Evolutionary conservation across 2,888 invertebrate genomes (phyloP).

Genomic region (Pachliopta kotzebuea): DNA sequence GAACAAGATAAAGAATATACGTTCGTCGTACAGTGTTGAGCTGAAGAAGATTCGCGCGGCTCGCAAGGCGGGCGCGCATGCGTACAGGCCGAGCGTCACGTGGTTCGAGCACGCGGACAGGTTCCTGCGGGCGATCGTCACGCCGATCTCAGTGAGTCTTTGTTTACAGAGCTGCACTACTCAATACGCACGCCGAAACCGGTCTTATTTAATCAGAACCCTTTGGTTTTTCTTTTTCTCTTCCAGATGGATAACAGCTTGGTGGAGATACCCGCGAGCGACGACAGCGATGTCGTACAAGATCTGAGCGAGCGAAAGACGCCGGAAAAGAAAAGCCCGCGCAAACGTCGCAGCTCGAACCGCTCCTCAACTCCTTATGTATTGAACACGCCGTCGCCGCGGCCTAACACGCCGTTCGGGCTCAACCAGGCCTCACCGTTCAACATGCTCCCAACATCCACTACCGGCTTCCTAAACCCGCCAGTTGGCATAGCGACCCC

Average conservation of each 20-base stretch:
- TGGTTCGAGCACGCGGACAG: slow-evolving; percentile 80
- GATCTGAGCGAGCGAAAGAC: slow-evolving; percentile 73
- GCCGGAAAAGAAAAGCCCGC: slow-evolving; percentile 71
- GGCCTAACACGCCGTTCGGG: slow-evolving; percentile 72
- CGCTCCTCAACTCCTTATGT: slow-evolving; percentile 73
- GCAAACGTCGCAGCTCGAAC: slow-evolving; percentile 72
- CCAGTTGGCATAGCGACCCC: slow-evolving; percentile 75
- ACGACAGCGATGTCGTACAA: slow-evolving; percentile 74
- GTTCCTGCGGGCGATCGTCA: slow-evolving; percentile 78
- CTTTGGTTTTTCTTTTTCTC: slow-evolving; percentile 44
- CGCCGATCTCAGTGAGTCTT: slow-evolving; percentile 75
- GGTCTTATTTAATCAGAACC: slow-evolving; percentile 17
- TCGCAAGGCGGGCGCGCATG: slow-evolving; percentile 77
- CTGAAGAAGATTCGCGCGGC: slow-evolving; percentile 79
- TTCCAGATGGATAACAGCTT: slow-evolving; percentile 70
- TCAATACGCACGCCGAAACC: not conserved
- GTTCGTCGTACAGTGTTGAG: slow-evolving; percentile 77
- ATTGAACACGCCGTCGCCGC: slow-evolving; percentile 71
- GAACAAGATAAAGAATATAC: slow-evolving; percentile 78
- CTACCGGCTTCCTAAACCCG: slow-evolving; percentile 68
- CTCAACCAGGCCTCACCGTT: slow-evolving; percentile 61
- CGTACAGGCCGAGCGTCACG: slow-evolving; percentile 79
- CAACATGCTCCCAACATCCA: slow-evolving; percentile 63
- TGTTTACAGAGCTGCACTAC: slow-evolving; percentile 33
- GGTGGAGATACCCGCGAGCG: slow-evolving; percentile 70